A percentile compares a stretch with the other conserved stretches of the same genome.
Evolutionary conservation across 2,888 invertebrate genomes (phyloP).

Genomic region (Mantis religiosa): DNA sequence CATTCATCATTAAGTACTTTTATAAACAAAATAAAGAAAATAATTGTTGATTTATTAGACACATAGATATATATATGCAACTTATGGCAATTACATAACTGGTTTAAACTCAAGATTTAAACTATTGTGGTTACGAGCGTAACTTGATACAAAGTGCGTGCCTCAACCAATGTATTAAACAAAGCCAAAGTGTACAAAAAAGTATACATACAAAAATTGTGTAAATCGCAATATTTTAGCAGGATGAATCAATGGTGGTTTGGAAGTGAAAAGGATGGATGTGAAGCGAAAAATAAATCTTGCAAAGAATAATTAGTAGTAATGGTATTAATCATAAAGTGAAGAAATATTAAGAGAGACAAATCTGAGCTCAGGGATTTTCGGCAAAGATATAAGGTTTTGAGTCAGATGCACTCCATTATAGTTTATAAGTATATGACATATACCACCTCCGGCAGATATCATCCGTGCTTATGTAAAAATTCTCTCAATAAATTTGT

Average conservation of each 20-base stretch:
- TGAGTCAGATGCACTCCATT: no score
- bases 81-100: neutral
- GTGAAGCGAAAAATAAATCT: neutral
- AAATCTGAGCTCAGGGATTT: neutral
- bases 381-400: neutral
- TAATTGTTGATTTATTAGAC: neutral
- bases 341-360: neutral
- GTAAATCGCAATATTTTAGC: neutral
- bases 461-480: no score
- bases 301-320: constrained; percentile 1
- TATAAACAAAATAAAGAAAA: no score
- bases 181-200: neutral
- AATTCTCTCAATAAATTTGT: no score
- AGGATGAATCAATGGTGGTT: neutral
- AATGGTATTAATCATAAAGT: neutral
- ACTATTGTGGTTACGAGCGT: neutral
- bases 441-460: no score
- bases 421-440: no score
- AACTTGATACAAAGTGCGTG: neutral
- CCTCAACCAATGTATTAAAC: neutral
- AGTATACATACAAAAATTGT: neutral
- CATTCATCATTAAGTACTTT: no score
- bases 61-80: neutral
- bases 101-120: neutral
- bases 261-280: neutral